These are phyloP conservation scores for Metaphire vulgaris DNA, from an alignment of 1,140 invertebrate genomes.

Conservation along the genomic window DNA sequence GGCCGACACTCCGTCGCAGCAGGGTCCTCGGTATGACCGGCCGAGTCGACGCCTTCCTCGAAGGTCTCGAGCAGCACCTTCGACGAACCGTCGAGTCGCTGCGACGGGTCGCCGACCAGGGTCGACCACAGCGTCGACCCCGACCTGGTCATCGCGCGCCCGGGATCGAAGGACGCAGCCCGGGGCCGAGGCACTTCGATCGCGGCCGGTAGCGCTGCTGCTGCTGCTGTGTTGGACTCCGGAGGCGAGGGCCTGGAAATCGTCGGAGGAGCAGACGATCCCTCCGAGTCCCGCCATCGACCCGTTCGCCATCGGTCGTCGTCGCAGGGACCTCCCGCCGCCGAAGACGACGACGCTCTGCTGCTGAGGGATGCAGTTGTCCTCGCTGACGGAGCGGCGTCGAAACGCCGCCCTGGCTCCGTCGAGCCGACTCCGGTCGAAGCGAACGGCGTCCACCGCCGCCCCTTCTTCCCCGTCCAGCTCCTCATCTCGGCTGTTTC, in stretches of 20 bases:
- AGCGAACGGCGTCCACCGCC: neutral
- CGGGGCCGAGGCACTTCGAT: neutral
- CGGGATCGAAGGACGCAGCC: too few relatives aligned
- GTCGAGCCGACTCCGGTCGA: slow-evolving; percentile 3
- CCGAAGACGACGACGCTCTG: neutral
- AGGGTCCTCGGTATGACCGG: neutral
- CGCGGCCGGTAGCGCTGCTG: too few relatives aligned
- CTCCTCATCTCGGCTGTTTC: neutral
- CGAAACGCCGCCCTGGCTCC: slow-evolving; percentile 21
- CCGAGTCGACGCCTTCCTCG: neutral
- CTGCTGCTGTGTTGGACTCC: neutral
- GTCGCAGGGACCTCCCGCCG: slow-evolving; percentile 1
- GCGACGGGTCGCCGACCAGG: neutral
- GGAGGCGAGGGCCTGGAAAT: slow-evolving; percentile 16
- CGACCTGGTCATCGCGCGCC: too few relatives aligned
- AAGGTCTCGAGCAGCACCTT: neutral
- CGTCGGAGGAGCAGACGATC: slow-evolving; percentile 27
- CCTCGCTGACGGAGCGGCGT: slow-evolving; percentile 30
- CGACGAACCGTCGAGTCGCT: neutral
- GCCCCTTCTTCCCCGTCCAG: too few relatives aligned
- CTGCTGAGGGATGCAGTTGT: neutral
- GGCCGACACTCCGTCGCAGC: neutral
- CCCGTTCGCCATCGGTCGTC: neutral
- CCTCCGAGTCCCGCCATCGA: slow-evolving; percentile 1
- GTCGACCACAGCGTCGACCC: neutral